Evolutionary conservation across 2,888 invertebrate genomes (phyloP).

Genomic region (Drosophila quinaria): DNA sequence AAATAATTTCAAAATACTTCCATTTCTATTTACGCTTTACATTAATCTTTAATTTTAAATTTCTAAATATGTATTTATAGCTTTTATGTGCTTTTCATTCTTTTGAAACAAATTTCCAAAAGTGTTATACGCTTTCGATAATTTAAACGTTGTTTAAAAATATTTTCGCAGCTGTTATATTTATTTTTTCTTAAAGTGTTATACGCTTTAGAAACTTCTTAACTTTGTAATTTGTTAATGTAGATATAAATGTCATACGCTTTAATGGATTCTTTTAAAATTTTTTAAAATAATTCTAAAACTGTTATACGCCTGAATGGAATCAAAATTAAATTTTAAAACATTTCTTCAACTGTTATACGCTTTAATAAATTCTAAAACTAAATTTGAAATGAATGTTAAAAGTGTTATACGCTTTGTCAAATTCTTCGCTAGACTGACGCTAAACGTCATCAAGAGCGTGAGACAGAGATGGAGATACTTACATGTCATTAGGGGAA

Average conservation of each 20-base stretch:
- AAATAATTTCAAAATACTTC: too few relatives aligned
- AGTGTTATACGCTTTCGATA: too few relatives aligned
- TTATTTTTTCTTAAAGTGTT: too few relatives aligned
- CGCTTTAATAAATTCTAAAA: not conserved
- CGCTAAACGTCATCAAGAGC: not conserved
- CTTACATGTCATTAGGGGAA: not conserved
- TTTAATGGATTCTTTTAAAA: not conserved
- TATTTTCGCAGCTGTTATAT: not conserved
- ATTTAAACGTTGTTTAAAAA: too few relatives aligned
- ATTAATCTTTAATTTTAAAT: too few relatives aligned
- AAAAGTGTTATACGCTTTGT: not conserved
- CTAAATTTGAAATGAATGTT: not conserved
- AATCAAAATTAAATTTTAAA: not conserved
- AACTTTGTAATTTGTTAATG: not conserved
- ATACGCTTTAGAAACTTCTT: too few relatives aligned
- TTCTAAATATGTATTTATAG: too few relatives aligned
- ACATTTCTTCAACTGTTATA: not conserved
- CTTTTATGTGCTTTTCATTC: too few relatives aligned
- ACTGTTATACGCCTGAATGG: too few relatives aligned
- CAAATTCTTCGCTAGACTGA: not conserved
- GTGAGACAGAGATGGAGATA: not conserved
- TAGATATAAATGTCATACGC: not conserved
- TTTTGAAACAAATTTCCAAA: too few relatives aligned
- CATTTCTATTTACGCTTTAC: too few relatives aligned
- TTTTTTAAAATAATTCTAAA: not conserved